A percentile compares a stretch with the other conserved stretches of the same genome.
These are phyloP conservation scores for Nothobranchius furzeri DNA, from an alignment of 2,113 vertebrate genomes.

Conservation along the genomic window DNA sequence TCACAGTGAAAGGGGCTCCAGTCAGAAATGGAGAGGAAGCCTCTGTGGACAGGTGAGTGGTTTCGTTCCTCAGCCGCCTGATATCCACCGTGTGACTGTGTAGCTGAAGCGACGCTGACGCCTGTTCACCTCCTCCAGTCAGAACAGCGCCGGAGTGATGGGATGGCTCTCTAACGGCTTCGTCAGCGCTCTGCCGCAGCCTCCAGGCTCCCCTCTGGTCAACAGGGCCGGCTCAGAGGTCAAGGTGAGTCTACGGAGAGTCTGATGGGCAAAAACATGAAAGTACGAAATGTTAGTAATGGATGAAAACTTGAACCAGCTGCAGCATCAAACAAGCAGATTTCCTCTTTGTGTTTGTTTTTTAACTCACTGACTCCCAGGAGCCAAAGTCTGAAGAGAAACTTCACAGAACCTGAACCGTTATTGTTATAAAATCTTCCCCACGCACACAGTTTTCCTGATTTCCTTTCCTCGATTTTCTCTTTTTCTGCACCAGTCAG, in stretches of 20 bases:
- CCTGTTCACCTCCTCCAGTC: conserved; percentile 34
- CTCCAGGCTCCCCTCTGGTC: conserved; percentile 52
- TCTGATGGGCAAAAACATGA: not conserved
- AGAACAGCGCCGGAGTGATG: conserved; percentile 69
- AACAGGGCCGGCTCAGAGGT: conserved; percentile 41
- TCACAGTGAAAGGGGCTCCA: not conserved
- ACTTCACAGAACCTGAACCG: too few species aligned
- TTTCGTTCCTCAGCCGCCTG: not conserved
- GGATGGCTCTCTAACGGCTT: conserved; percentile 81
- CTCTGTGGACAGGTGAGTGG: conserved; percentile 62
- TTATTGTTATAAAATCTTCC: too few species aligned
- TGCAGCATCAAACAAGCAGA: not conserved
- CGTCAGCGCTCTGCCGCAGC: conserved; percentile 72
- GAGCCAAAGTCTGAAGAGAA: not conserved
- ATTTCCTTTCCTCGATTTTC: not conserved
- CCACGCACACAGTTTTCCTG: too few species aligned
- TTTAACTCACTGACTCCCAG: not conserved
- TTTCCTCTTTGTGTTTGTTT: too few species aligned
- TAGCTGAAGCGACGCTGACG: not conserved
- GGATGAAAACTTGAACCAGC: not conserved
- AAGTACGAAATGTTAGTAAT: not conserved
- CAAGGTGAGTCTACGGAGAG: conserved; percentile 44
- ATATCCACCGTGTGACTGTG: not conserved
- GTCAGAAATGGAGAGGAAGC: conserved; percentile 41
- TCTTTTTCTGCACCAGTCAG: conserved; percentile 19